These are phyloP conservation scores for Aix galericulata DNA, from an alignment of 2,113 vertebrate genomes.

Conservation along the genomic window DNA sequence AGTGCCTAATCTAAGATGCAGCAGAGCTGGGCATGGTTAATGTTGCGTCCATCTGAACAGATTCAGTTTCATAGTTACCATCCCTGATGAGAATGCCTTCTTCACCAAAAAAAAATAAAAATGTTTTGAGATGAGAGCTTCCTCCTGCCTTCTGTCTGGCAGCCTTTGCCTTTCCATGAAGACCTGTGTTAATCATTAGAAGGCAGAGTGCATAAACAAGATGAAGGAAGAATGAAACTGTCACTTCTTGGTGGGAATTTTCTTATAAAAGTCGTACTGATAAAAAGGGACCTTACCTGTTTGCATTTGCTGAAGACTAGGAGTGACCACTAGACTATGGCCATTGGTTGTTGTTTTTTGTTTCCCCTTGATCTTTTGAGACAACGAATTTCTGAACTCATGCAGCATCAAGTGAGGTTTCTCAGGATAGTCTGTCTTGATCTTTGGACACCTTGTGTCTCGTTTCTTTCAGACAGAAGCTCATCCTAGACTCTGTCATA, in stretches of 20 bases:
- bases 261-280: background rate
- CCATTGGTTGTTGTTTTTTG: background rate
- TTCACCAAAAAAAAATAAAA: background rate
- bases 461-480: background rate
- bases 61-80: background rate
- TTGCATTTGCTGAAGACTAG: background rate
- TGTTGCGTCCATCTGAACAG: background rate
- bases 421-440: background rate
- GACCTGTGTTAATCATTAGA: background rate
- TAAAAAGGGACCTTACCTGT: background rate
- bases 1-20: background rate
- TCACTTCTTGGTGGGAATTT: background rate
- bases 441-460: background rate
- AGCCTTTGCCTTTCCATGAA: background rate
- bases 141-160: background rate
- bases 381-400: background rate
- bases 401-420: rapidly evolving
- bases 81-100: background rate
- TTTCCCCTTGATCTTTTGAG: background rate
- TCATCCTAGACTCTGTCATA: background rate
- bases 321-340: background rate
- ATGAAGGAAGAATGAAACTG: background rate
- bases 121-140: background rate
- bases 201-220: background rate
- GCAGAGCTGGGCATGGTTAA: background rate